These are phyloP conservation scores for Eristalis intricaria DNA, from an alignment of 2,888 invertebrate genomes.

Conservation along the genomic window DNA sequence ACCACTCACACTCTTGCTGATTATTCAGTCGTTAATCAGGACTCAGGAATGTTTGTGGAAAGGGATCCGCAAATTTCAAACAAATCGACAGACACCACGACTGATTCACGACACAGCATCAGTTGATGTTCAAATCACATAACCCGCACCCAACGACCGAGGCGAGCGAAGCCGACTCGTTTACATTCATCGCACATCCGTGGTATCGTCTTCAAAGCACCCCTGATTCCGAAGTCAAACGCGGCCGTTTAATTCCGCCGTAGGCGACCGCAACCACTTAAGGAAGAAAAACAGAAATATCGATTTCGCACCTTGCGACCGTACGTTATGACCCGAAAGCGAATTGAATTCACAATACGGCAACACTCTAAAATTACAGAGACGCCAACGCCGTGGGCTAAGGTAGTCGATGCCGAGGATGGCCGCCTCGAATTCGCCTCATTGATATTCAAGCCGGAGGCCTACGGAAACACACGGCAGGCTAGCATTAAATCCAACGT, in stretches of 20 bases:
- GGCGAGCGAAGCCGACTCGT: not conserved
- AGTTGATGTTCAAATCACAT: not conserved
- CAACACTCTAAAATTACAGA: not conserved
- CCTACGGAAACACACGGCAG: not conserved
- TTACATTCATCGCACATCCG: slow-evolving; percentile 1
- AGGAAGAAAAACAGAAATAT: not conserved
- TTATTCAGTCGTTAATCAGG: no score
- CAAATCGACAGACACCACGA: no score
- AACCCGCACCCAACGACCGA: not conserved
- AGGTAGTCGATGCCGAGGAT: not conserved
- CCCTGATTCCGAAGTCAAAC: not conserved
- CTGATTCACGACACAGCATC: no score
- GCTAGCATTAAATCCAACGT: not conserved
- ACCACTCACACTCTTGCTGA: no score
- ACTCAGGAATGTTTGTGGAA: no score
- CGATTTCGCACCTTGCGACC: not conserved
- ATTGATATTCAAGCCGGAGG: slow-evolving; percentile 27
- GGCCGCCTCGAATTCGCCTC: not conserved
- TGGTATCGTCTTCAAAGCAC: not conserved
- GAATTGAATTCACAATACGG: slow-evolving; percentile 11
- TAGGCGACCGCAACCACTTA: slow-evolving; percentile 1
- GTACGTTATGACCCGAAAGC: not conserved
- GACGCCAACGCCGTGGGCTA: not conserved
- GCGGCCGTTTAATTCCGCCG: not conserved
- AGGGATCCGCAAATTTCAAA: no score